Evolutionary conservation across 2,888 invertebrate species (phyloP).

Genomic region (Germaria angustata): DNA sequence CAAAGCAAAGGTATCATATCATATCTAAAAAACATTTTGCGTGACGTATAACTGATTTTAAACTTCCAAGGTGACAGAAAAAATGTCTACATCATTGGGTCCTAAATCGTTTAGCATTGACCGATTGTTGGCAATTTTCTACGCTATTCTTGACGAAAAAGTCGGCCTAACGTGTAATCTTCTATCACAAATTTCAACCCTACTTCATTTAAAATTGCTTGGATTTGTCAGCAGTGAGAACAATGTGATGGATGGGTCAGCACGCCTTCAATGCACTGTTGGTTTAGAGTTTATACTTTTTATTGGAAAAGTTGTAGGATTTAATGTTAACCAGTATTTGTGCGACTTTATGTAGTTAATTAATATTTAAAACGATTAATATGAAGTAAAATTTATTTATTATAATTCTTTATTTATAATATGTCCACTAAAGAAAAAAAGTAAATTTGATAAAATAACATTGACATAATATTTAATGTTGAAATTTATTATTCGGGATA

Average conservation of each 20-base stretch:
- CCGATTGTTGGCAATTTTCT: slow-evolving; percentile 92
- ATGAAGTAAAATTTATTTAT: no score
- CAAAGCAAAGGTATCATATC: slow-evolving; percentile 81
- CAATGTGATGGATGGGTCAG: slow-evolving; percentile 85
- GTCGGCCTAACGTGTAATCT: slow-evolving; percentile 92
- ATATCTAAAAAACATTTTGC: no score
- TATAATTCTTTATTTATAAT: no score
- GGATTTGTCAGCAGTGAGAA: slow-evolving; percentile 86
- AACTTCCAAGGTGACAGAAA: slow-evolving; percentile 79
- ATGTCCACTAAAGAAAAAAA: no score
- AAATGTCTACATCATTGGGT: slow-evolving; percentile 86
- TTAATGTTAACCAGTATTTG: slow-evolving; percentile 88
- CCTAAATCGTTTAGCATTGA: slow-evolving; percentile 92
- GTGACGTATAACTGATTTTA: neutral
- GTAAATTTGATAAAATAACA: no score
- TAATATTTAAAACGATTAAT: no score
- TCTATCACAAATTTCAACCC: slow-evolving; percentile 91
- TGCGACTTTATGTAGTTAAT: slow-evolving; percentile 86
- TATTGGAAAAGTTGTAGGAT: slow-evolving; percentile 88
- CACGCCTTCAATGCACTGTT: slow-evolving; percentile 93
- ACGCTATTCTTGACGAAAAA: slow-evolving; percentile 91
- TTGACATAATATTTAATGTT: no score
- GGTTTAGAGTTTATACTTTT: slow-evolving; percentile 89
- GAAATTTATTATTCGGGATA: no score
- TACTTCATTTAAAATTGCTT: slow-evolving; percentile 91